Conservation (phyloP, 2,888 invertebrate genomes). For the Gandaritis pyraliata region DNA sequence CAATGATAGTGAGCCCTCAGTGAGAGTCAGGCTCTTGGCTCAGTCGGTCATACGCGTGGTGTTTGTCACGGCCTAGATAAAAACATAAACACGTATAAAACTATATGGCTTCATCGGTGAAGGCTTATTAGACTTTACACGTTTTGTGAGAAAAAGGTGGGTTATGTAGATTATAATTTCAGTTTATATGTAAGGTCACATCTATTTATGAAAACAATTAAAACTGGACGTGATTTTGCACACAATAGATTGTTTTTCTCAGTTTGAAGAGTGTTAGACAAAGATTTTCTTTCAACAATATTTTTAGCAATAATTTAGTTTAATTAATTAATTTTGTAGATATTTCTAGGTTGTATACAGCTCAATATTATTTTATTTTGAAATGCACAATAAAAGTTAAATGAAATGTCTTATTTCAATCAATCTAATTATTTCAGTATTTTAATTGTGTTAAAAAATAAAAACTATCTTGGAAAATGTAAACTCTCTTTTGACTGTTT, state of each 20-base stretch:
- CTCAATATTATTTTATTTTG: neutral
- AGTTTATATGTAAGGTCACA: neutral
- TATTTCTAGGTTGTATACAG: no score
- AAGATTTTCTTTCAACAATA: neutral
- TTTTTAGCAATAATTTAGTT: no score
- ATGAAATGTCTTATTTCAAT: no score
- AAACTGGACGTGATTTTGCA: conserved; percentile 10
- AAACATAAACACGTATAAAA: conserved; percentile 52
- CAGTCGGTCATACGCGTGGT: conserved; percentile 48
- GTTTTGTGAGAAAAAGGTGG: conserved; percentile 29
- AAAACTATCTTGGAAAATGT: neutral
- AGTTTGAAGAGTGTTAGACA: conserved; percentile 16
- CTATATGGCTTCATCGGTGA: conserved; percentile 54
- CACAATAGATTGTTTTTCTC: conserved; percentile 24
- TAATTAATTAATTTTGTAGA: no score
- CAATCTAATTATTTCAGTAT: no score
- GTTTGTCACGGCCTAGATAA: conserved; percentile 49
- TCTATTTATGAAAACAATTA: neutral
- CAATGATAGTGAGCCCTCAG: conserved; percentile 58
- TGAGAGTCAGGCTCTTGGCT: conserved; percentile 66
- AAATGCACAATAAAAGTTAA: no score
- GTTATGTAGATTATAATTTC: conserved; percentile 3
- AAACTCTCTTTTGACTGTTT: neutral
- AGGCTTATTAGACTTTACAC: conserved; percentile 36
- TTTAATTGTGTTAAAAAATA: no score